Percentiles rank a stretch among this genome's conserved stretches.
Conservation (phyloP, 1,140 invertebrate species). For the Drosophila kikkawai region DNA sequence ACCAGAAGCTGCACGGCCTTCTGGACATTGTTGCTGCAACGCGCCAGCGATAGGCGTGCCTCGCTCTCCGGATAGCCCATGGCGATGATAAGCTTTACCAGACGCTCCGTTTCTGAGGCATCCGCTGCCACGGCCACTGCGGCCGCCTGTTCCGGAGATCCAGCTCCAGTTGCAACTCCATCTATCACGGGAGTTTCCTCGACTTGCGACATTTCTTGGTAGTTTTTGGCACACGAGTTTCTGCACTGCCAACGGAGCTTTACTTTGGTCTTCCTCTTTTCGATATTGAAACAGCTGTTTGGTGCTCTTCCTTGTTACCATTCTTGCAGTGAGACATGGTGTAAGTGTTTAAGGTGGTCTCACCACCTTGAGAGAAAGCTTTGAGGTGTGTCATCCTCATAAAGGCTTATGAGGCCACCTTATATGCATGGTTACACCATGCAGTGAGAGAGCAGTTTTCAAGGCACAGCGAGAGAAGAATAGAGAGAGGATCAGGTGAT, state of each 20-base stretch:
- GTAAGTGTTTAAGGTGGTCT: not conserved
- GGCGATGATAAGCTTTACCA: constrained; percentile 41
- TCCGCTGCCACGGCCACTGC: constrained; percentile 14
- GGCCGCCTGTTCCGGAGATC: constrained; percentile 7
- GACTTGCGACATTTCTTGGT: constrained; percentile 1
- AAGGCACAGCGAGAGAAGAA: not conserved
- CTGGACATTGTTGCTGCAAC: constrained; percentile 63
- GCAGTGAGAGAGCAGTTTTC: not conserved
- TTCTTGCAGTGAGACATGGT: not conserved
- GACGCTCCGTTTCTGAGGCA: constrained; percentile 20
- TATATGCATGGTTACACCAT: not conserved
- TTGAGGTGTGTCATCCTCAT: not conserved
- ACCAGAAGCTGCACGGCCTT: constrained; percentile 64
- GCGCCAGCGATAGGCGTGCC: constrained; percentile 42
- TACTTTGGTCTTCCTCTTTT: not conserved
- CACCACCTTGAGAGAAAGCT: not conserved
- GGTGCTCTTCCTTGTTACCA: not conserved
- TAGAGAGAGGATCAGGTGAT: constrained; percentile 2
- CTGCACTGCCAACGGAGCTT: not conserved
- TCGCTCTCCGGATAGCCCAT: constrained; percentile 70
- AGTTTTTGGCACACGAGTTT: not conserved
- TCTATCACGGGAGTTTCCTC: not conserved
- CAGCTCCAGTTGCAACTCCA: not conserved
- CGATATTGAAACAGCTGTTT: not conserved
- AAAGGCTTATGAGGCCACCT: not conserved